These are phyloP conservation scores for Schrankia costaestrigalis DNA, from an alignment of 2,888 invertebrate species.

Conservation along the genomic window DNA sequence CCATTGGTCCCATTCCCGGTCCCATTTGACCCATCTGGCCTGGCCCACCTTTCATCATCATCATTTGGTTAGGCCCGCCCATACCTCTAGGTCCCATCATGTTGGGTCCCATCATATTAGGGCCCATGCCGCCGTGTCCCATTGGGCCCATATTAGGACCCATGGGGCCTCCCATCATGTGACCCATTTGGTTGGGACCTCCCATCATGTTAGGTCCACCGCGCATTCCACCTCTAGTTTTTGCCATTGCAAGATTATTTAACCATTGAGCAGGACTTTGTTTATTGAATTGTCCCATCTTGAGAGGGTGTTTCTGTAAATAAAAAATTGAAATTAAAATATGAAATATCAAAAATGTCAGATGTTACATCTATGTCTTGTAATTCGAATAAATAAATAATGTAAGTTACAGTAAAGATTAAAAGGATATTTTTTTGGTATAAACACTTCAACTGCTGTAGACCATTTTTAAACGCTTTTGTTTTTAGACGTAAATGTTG, in stretches of 20 bases:
- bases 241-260: slow-evolving; percentile 88
- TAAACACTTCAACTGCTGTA: too few species aligned
- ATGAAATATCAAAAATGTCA: too few species aligned
- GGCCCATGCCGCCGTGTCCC: slow-evolving; percentile 71
- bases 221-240: slow-evolving; percentile 84
- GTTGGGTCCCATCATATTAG: slow-evolving; percentile 64
- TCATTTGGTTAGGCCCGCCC: slow-evolving; percentile 73
- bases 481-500: too few species aligned
- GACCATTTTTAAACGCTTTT: too few species aligned
- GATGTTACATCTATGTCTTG: too few species aligned
- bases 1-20: slow-evolving; percentile 72
- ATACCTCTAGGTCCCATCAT: slow-evolving; percentile 76
- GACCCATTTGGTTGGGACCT: slow-evolving; percentile 73
- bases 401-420: too few species aligned
- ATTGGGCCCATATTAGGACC: slow-evolving; percentile 73
- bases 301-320: slow-evolving; percentile 92
- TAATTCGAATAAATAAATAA: too few species aligned
- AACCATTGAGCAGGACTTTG: slow-evolving; percentile 91
- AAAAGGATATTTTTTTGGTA: too few species aligned
- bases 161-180: slow-evolving; percentile 78
- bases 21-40: slow-evolving; percentile 74
- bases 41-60: slow-evolving; percentile 77
- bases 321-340: slow-evolving; percentile 24
- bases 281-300: slow-evolving; percentile 92
- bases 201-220: slow-evolving; percentile 78